Conservation (phyloP, 2,888 invertebrate species). For the Spatulosminthurus flaviceps region DNA sequence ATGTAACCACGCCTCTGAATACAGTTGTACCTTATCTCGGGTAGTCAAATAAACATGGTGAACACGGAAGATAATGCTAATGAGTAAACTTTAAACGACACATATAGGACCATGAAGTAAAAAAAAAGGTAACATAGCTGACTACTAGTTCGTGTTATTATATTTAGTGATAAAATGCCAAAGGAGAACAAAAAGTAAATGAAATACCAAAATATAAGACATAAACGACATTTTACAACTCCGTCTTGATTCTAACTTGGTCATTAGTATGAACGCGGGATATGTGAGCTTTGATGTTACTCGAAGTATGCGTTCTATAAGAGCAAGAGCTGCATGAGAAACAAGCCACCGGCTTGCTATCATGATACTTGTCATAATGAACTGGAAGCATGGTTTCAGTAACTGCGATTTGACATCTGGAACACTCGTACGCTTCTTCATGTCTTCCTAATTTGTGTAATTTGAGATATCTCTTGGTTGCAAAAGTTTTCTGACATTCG, state of each 20-base stretch:
- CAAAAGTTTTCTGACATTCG: background rate
- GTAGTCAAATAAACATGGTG: too few relatives aligned
- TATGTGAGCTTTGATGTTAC: background rate
- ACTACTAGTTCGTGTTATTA: too few relatives aligned
- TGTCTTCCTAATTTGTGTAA: constrained; percentile 13
- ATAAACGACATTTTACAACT: background rate
- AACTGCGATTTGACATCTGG: background rate
- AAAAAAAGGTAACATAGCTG: too few relatives aligned
- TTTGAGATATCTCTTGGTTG: background rate
- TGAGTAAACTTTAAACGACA: too few relatives aligned
- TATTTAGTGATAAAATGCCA: too few relatives aligned
- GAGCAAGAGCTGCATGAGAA: background rate
- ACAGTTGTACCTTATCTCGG: too few relatives aligned
- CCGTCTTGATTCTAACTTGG: background rate
- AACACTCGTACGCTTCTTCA: background rate
- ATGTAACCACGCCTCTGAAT: too few relatives aligned
- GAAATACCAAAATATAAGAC: background rate
- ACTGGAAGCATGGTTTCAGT: background rate
- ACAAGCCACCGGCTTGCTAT: background rate
- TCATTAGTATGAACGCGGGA: background rate
- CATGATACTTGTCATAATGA: constrained; percentile 13
- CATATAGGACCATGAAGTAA: too few relatives aligned
- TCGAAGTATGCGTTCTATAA: background rate
- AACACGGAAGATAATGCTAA: too few relatives aligned
- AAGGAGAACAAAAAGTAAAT: background rate